Conservation (phyloP, 2,888 invertebrate genomes). For the Elaeidobius kamerunicus region DNA sequence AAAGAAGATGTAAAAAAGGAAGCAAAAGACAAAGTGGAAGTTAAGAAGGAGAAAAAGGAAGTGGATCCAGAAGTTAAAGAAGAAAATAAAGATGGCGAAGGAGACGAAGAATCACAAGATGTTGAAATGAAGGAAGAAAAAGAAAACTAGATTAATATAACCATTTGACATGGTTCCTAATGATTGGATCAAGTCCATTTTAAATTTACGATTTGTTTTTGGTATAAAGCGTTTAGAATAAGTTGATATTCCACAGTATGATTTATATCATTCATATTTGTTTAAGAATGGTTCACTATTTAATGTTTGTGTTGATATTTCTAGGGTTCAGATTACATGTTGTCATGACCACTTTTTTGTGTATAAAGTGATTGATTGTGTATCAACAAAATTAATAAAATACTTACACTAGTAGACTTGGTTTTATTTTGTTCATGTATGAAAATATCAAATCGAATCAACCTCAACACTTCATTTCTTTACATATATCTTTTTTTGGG, state of each 20-base stretch:
- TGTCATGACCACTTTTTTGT: no score
- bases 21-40: slow-evolving; percentile 8
- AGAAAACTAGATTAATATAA: slow-evolving; percentile 6
- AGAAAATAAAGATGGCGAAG: slow-evolving; percentile 3
- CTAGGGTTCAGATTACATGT: no score
- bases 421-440: no score
- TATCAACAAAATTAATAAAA: no score
- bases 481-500: no score
- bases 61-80: slow-evolving; percentile 12
- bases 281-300: background rate
- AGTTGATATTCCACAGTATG: background rate
- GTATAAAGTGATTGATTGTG: no score
- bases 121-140: slow-evolving; percentile 21
- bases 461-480: no score
- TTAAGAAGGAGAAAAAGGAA: slow-evolving; percentile 9
- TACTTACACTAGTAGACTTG: no score
- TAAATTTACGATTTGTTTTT: background rate
- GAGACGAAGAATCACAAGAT: slow-evolving; percentile 9
- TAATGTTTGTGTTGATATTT: no score
- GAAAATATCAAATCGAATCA: no score
- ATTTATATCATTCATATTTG: background rate
- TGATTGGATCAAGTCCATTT: background rate
- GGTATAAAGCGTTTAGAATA: background rate
- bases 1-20: slow-evolving; percentile 14
- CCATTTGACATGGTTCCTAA: background rate